These are phyloP conservation scores for Ptycholaimellus sp. DNA, from an alignment of 2,888 invertebrate species.

Conservation along the genomic window DNA sequence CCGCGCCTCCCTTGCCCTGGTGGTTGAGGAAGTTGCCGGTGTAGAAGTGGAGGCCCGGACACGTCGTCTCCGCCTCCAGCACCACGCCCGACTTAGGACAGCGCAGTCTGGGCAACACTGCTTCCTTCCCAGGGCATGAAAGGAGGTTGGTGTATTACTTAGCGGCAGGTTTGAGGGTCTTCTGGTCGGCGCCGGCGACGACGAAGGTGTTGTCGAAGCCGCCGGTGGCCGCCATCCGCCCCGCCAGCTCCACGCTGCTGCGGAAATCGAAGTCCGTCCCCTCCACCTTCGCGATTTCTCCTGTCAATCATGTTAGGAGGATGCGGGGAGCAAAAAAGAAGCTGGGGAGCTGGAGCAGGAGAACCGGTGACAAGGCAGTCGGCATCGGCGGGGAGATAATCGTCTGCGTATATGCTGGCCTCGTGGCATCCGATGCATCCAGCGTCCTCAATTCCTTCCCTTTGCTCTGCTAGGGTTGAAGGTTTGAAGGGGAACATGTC, in stretches of 20 bases:
- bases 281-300: conserved; percentile 39
- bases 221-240: conserved; percentile 46
- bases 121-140: background rate
- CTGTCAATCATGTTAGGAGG: background rate
- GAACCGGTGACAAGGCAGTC: conserved; percentile 1
- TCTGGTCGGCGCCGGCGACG: no score
- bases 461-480: no score
- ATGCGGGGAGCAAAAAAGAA: no score
- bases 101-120: no score
- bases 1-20: no score
- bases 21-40: conserved; percentile 46
- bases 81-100: conserved; percentile 40
- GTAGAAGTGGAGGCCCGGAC: conserved; percentile 72
- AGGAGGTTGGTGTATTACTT: no score
- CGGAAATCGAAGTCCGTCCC: conserved; percentile 50
- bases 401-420: conserved; percentile 15
- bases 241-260: conserved; percentile 39
- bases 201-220: no score
- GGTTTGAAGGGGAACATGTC: no score
- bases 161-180: no score
- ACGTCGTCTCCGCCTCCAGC: conserved; percentile 55
- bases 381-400: conserved; percentile 18
- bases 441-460: conserved; percentile 6
- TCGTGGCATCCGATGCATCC: conserved; percentile 7
- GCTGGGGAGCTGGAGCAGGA: no score